Evolutionary conservation across 2,888 invertebrate species (phyloP), one percentile per base, ranked within the genome.

Genomic region (Lepidochitona cinerea): DNA sequence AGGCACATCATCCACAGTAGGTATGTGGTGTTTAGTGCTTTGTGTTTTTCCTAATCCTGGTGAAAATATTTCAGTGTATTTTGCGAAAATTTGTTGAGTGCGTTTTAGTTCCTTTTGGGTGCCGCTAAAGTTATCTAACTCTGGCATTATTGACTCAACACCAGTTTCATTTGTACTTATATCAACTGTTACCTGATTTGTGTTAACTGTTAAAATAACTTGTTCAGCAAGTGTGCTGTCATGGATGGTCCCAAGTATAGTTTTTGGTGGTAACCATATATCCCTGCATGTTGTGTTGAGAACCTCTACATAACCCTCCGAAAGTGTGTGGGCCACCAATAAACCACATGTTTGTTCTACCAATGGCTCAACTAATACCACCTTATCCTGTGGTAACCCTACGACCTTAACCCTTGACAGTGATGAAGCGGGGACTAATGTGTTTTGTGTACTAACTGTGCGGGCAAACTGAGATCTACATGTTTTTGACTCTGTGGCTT

Each of bases 1-100:
- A 3, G 75, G 75, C 0, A 37, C 26, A 35, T 68, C 72, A 37
- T 59, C 68, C 6, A 37, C 37, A 7, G 52, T 23, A 18, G 35
- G 9, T 5, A 72, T 72, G 14, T 18, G 18, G 52, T 72, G 72
- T 37, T 68, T 68, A 26, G 68, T 36, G 18, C 32, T 68, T 36
- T 68, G 41, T 26, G 68, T 68, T 29, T 68, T 67, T 7, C 59
- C 68, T 2, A 52, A 36, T 26, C 54, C 68, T 7, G 9, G 14
- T 7, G 7, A 12, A 23, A 54, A 23, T 7, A 54, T 26, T n/a
- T 54, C 54, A 23, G n/a, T 23, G 23, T 54, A 54, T 26, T 23
- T 12, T 18, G 7, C 26, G 7, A 54, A 54, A 54, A 54, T 12
- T 7, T 54, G 7, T 23, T 7, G 7, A n/a, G 54, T 7, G n/a